phyloP scores from a whole-genome alignment of 2,888 invertebrate species.

The Druceiella hillmani region DNA sequence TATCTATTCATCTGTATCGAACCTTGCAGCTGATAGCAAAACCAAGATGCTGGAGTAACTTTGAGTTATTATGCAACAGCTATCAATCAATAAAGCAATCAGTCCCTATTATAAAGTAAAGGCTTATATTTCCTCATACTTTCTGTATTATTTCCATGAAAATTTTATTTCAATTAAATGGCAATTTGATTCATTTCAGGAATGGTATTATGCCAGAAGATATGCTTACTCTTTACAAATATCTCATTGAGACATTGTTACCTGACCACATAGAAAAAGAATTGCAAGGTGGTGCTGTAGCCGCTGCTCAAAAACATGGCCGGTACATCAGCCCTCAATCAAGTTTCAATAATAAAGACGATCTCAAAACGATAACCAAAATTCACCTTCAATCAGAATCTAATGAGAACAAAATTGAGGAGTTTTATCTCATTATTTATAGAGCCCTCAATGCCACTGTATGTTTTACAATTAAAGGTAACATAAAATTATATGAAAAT shows the following conservation, averaged over 20 bases:
- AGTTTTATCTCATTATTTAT: conserved; percentile 77
- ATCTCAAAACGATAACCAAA: conserved; percentile 61
- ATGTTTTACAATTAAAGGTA: conserved; percentile 80
- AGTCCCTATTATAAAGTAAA: conserved; percentile 5
- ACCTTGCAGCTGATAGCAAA: too few species aligned
- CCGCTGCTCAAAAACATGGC: conserved; percentile 45
- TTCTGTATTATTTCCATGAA: too few species aligned
- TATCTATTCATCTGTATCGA: too few species aligned
- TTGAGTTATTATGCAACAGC: too few species aligned
- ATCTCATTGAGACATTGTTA: conserved; percentile 72
- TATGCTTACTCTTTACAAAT: conserved; percentile 85
- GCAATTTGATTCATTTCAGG: conserved; percentile 49
- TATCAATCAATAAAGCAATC: conserved; percentile 5
- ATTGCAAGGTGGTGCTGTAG: conserved; percentile 61
- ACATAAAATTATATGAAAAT: conserved; percentile 27
- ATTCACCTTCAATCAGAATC: conserved; percentile 60
- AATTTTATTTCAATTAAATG: background rate
- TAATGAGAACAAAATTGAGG: conserved; percentile 47
- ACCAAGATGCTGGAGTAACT: too few species aligned
- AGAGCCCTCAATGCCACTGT: conserved; percentile 80
- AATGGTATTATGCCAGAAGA: conserved; percentile 81
- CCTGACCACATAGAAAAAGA: conserved; percentile 71
- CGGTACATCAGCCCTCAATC: conserved; percentile 44
- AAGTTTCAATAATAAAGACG: conserved; percentile 39
- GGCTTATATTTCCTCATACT: conserved; percentile 3